These are phyloP conservation scores for Lathronympha strigana DNA, from an alignment of 2,888 invertebrate genomes.

Conservation along the genomic window DNA sequence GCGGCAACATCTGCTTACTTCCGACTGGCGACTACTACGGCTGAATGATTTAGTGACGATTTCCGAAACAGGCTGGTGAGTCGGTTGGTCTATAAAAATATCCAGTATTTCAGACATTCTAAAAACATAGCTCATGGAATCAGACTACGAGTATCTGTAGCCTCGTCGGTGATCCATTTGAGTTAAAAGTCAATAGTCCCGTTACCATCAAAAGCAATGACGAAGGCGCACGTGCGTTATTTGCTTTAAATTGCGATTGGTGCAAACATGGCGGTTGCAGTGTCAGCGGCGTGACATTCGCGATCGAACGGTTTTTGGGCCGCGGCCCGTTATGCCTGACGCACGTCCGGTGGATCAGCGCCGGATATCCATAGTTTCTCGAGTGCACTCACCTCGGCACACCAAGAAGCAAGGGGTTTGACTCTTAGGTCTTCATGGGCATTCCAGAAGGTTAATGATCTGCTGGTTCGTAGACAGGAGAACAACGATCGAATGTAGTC, in stretches of 20 bases:
- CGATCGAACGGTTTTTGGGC: slow-evolving; percentile 56
- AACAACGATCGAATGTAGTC: no score
- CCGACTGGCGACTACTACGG: slow-evolving; percentile 53
- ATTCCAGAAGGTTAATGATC: no score
- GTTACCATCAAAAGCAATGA: slow-evolving; percentile 1
- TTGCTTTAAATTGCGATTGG: slow-evolving; percentile 44
- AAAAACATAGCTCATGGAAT: no score
- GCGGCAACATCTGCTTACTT: slow-evolving; percentile 57
- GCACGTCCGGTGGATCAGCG: slow-evolving; percentile 73
- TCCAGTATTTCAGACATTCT: no score
- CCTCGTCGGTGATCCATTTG: neutral
- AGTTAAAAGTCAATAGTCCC: slow-evolving; percentile 3
- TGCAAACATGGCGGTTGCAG: slow-evolving; percentile 38
- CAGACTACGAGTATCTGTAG: no score
- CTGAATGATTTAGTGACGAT: slow-evolving; percentile 56
- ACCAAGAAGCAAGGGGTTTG: neutral
- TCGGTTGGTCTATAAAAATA: slow-evolving; percentile 39
- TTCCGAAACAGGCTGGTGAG: slow-evolving; percentile 56
- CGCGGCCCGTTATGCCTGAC: slow-evolving; percentile 63
- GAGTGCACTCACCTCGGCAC: slow-evolving; percentile 58
- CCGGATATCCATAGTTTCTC: slow-evolving; percentile 65
- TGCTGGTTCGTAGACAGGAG: no score
- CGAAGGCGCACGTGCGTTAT: slow-evolving; percentile 17
- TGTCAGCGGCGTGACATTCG: slow-evolving; percentile 42
- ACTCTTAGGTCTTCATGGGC: no score